These are phyloP conservation scores for Esox lucius DNA, from an alignment of 2,797 vertebrate species.

Conservation along the genomic window DNA sequence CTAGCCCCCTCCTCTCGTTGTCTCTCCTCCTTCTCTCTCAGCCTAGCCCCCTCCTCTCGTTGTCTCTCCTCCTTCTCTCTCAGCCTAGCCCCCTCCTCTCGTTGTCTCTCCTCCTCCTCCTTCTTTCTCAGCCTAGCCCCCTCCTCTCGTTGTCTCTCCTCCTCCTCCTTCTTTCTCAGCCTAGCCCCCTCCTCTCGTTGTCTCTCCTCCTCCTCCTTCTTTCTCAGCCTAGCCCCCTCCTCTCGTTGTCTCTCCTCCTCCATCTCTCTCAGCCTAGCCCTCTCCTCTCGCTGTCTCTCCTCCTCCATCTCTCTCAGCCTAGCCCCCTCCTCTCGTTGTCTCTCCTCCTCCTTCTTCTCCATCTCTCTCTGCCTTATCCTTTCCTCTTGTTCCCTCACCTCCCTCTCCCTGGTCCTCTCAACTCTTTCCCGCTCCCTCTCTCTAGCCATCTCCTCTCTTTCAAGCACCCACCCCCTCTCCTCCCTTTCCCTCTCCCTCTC, in stretches of 20 bases:
- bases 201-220: conserved; percentile 28
- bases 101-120: conserved; percentile 25
- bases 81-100: conserved; percentile 30
- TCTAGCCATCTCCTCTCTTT: conserved; percentile 4
- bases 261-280: conserved; percentile 11
- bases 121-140: conserved; percentile 11
- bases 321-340: conserved; percentile 8
- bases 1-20: conserved; percentile 15
- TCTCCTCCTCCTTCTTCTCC: conserved; percentile 37
- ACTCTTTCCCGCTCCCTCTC: conserved; percentile 42
- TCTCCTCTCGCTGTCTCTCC: conserved; percentile 32
- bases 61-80: conserved; percentile 28
- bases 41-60: conserved; percentile 14
- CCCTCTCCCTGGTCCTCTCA: conserved; percentile 38
- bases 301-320: conserved; percentile 20
- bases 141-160: conserved; percentile 36
- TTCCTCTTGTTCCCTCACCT: conserved; percentile 44
- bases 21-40: conserved; percentile 38
- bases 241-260: conserved; percentile 35
- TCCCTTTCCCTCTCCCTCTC: not conserved
- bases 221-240: conserved; percentile 17
- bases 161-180: conserved; percentile 24
- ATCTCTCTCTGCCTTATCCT: conserved; percentile 43
- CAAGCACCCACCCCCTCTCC: not conserved
- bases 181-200: conserved; percentile 31